Percentiles rank a stretch among this genome's conserved stretches.
These are phyloP conservation scores for Altica lythri DNA, from an alignment of 2,888 invertebrate species.

Conservation along the genomic window DNA sequence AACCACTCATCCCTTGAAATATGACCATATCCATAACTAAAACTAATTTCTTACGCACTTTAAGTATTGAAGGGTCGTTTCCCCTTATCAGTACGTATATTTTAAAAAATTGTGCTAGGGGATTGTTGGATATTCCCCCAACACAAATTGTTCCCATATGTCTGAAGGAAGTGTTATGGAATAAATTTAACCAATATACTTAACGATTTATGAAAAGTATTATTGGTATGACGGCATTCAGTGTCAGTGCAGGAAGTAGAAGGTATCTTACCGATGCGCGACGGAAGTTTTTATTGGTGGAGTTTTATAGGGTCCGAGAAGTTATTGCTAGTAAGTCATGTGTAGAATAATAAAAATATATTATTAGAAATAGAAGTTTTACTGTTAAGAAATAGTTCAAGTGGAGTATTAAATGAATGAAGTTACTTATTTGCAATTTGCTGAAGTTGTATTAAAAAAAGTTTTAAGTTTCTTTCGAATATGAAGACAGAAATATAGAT, in stretches of 20 bases:
- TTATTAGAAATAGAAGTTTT: too few relatives aligned
- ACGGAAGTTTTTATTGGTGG: constrained; percentile 7
- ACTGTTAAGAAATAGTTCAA: too few relatives aligned
- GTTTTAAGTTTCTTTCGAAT: too few relatives aligned
- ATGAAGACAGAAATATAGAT: too few relatives aligned
- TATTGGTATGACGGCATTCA: constrained; percentile 10
- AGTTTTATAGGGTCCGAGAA: constrained; percentile 9
- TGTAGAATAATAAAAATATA: too few relatives aligned
- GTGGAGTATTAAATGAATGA: too few relatives aligned
- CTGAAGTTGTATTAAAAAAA: too few relatives aligned
- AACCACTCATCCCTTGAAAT: constrained; percentile 19
- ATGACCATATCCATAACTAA: constrained; percentile 25
- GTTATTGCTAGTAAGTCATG: constrained; percentile 3
- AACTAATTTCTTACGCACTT: constrained; percentile 27
- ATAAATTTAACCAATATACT: constrained; percentile 16
- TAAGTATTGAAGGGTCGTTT: constrained; percentile 21
- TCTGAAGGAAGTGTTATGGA: constrained; percentile 21
- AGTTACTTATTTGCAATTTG: too few relatives aligned
- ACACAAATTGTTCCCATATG: constrained; percentile 22
- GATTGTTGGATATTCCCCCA: constrained; percentile 14
- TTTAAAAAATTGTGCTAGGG: constrained; percentile 23
- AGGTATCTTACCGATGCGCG: not conserved
- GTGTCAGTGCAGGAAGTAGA: constrained; percentile 1
- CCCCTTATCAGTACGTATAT: constrained; percentile 13
- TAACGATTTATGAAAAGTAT: constrained; percentile 17